Evolutionary conservation across 2,113 vertebrate species (phyloP), one percentile per base, ranked within the genome.

Genomic region (Syngnathus typhle): DNA sequence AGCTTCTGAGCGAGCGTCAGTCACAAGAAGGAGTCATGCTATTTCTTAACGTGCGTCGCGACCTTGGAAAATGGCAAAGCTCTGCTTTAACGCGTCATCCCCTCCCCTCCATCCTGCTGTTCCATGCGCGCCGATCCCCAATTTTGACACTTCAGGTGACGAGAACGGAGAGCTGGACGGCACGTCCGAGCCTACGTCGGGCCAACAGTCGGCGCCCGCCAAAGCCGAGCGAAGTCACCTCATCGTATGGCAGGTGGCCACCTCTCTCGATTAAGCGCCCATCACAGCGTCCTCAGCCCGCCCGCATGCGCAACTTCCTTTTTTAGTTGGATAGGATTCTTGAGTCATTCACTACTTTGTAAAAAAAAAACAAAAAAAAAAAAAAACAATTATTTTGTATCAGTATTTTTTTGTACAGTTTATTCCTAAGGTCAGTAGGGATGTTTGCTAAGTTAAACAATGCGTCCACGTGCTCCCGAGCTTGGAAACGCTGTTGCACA

Each of bases 221-320:
- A 99, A 96, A 86, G 93, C 93, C 0, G 96, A 99, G 87, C 92
- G 92, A 76, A 98, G 96, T 87, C 96, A 99, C 89, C 94, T 99
- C 77, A 98, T 99, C 6, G 95, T 97, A 79, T 98, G 97, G 97
- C 96, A 99, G 89, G 96, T 98, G 71, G 92, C 93, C 4, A 89
- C 93, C 1, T 83, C 91, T 70, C 92, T 92, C 0, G 95, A 97
- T 75, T 98, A 92, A 97, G 82, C 68, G 72, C 79, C 70, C 70
- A 76, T 78, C 66, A 69, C 74, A 13, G 63, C 63, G 60, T 65
- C 65, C 13, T 13, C n/a, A 36, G 77, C 75, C 64, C 18, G 77
- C 75, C 64, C 18, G 82, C 85, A 87, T 82, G 86, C 74, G 78
- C 67, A 67, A 66, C 78, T 75, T 51, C 32, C 83, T 84, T 83